A percentile compares a stretch with the other conserved stretches of the same genome.
Conservation (phyloP, 1,140 invertebrate species). For the Apis dorsata region DNA sequence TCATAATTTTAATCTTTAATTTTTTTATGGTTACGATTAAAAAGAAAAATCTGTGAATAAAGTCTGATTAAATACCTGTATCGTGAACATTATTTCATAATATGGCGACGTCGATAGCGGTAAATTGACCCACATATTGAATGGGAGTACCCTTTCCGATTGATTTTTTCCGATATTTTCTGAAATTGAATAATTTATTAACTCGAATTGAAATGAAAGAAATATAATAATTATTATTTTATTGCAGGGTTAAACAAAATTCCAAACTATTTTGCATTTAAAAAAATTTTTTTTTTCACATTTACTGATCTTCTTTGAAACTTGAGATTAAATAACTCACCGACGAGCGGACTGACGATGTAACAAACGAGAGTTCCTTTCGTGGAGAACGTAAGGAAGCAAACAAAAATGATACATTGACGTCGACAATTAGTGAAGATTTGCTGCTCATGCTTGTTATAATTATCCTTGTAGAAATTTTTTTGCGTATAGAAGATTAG, state of each 20-base stretch:
- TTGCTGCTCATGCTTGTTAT: background rate
- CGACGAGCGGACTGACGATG: slow-evolving; percentile 47
- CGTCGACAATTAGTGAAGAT: background rate
- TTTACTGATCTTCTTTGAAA: too few species aligned
- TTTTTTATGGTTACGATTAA: too few species aligned
- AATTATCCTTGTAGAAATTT: background rate
- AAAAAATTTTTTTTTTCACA: too few species aligned
- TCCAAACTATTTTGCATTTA: too few species aligned
- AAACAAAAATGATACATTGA: slow-evolving; percentile 19
- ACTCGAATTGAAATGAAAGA: too few species aligned
- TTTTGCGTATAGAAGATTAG: background rate
- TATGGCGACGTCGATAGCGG: slow-evolving; percentile 44
- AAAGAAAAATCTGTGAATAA: too few species aligned
- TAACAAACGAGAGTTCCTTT: slow-evolving; percentile 38
- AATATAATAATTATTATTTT: too few species aligned
- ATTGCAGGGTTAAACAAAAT: too few species aligned
- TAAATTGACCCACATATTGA: slow-evolving; percentile 51
- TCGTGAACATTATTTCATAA: slow-evolving; percentile 51
- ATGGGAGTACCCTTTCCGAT: slow-evolving; percentile 51
- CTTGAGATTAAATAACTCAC: slow-evolving; percentile 35
- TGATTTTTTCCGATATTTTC: slow-evolving; percentile 48
- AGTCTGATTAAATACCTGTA: slow-evolving; percentile 46
- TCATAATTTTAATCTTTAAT: too few species aligned
- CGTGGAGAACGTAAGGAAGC: slow-evolving; percentile 32
- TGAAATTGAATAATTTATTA: background rate